Base-by-base conservation (phyloP, 2,113 vertebrate genomes). In the Camelus dromedarius region DNA sequence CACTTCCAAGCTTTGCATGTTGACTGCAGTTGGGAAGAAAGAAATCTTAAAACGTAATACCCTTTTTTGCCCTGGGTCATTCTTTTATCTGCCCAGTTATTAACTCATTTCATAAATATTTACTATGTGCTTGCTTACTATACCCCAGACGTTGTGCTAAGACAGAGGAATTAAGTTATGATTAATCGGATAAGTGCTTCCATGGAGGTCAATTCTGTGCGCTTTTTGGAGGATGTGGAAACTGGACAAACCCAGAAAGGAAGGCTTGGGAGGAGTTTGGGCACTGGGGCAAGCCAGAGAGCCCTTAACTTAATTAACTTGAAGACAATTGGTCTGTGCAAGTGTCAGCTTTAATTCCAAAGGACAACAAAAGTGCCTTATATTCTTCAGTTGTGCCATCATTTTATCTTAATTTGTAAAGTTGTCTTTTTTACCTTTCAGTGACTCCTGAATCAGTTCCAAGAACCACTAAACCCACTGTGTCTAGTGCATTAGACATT, bases 391-490 rank as follows among this genome's bases (percentile, higher is more conserved):
- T 60, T 82, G 32, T 48, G 93, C 93, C 26, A 48, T 84, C 54
- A 75, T 62, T 28, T 93, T 94, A 80, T 28, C 67, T 96, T 92
- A 85, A 81, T 96, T 91, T 58, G 2, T 75, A 46, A 4, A 96
- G 50, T 86, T 96, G 1, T 77, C 1, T 2, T 50, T 85, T 96
- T 97, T 93, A 70, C 56, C 84, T 97, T 96, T 77, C n/a, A 98
- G 96, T 75, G 75, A 96, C 48, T 32, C 67, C 93, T 92, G 97
- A 98, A 96, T 79, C 56, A 76, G 30, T 92, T 62, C 95, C 94
- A 95, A 97, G 97, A 91, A 97, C n/a, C 32, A 84, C 42, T 62
- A 97, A 93, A 16, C 72, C 95, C 52, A 69, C 85, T 48, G 52
- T 76, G 26, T 15, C 95, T 95, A 85, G 42, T 83, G 26, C 30